Conservation (phyloP, 2,888 invertebrate species). For the Taphrorychus bicolor region DNA sequence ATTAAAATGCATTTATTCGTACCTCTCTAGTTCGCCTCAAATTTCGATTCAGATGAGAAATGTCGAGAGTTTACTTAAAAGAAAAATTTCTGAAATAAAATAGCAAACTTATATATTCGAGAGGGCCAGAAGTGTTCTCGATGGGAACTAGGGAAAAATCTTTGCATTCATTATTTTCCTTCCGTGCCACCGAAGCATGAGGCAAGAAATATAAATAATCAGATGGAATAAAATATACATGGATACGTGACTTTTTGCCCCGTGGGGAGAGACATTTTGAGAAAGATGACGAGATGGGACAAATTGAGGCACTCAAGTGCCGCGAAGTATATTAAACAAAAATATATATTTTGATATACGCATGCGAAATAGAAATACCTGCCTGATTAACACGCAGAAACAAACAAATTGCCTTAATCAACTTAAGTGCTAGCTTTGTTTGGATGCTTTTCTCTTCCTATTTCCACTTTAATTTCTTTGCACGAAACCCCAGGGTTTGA, state of each 20-base stretch:
- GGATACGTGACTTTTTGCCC: neutral
- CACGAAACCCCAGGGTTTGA: conserved; percentile 7
- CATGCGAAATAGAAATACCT: conserved; percentile 4
- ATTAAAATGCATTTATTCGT: neutral
- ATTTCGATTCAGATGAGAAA: neutral
- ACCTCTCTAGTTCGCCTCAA: neutral
- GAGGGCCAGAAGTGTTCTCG: neutral
- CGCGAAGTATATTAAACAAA: neutral
- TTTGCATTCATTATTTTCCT: conserved; percentile 2
- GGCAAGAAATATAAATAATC: conserved; percentile 1
- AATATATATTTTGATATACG: neutral
- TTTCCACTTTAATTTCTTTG: conserved; percentile 22
- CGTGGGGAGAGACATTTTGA: neutral
- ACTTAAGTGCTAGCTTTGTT: conserved; percentile 16
- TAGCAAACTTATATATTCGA: neutral
- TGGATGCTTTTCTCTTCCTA: conserved; percentile 9
- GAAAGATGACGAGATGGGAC: neutral
- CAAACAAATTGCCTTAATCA: conserved; percentile 20
- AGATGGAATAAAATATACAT: neutral
- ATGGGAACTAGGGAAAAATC: neutral
- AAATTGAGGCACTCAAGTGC: neutral
- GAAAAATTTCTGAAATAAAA: neutral
- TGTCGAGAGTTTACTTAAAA: neutral
- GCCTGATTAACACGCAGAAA: conserved; percentile 17
- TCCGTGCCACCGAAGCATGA: neutral